Percentiles rank a stretch among this genome's conserved stretches.
Evolutionary conservation across 2,113 vertebrate genomes (phyloP).

Genomic region (Embiotoca jacksoni): DNA sequence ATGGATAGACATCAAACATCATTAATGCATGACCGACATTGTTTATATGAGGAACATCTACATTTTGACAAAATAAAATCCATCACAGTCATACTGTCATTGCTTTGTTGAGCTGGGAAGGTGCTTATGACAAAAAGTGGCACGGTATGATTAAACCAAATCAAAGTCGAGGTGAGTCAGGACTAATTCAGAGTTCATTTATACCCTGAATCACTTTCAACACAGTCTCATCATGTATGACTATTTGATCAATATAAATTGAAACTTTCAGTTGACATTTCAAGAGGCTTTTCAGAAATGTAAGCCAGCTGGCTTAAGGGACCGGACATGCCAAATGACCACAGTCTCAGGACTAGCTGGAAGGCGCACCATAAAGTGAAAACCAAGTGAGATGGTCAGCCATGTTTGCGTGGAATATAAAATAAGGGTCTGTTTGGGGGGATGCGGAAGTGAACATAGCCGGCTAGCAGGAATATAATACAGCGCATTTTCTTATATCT

Average conservation of each 20-base stretch:
- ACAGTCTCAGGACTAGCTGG: too few species aligned
- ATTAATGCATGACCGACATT: slow-evolving; percentile 35
- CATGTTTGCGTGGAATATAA: too few species aligned
- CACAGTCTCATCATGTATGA: not conserved
- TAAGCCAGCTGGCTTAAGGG: not conserved
- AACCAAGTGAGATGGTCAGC: too few species aligned
- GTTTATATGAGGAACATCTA: slow-evolving; percentile 19
- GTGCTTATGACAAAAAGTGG: not conserved
- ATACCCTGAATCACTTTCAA: not conserved
- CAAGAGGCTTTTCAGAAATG: not conserved
- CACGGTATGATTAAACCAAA: slow-evolving; percentile 3
- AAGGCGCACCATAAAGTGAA: too few species aligned
- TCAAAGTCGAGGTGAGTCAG: not conserved
- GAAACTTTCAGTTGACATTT: not conserved
- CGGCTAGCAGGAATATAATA: not conserved
- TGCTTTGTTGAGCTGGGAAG: not conserved
- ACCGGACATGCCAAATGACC: not conserved
- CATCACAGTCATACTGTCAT: not conserved
- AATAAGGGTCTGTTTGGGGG: not conserved
- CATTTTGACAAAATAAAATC: slow-evolving; percentile 40
- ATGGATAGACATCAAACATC: not conserved
- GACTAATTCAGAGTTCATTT: too few species aligned
- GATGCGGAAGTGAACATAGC: slow-evolving; percentile 1
- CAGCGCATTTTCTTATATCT: not conserved
- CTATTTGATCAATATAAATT: not conserved